A percentile compares a stretch with the other conserved stretches of the same genome.
Evolutionary conservation across 1,140 invertebrate genomes (phyloP).

Genomic region (fruit fly (Drosophila melanogaster)): Release_6_plus_ISO1_MT NT_033777.3:28089501-28090000

Average conservation of each 20-base stretch:
- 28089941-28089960: constrained; percentile 85
- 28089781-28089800: constrained; percentile 26
- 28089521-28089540: constrained; percentile 10
- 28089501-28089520: constrained; percentile 49
- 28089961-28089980: constrained; percentile 80
- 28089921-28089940: constrained; percentile 84
- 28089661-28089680: constrained; percentile 81
- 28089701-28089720: constrained; percentile 43
- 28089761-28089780: constrained; percentile 23
- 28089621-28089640: constrained; percentile 73
- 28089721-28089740: constrained; percentile 61
- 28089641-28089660: constrained; percentile 83
- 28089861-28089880: constrained; percentile 69
- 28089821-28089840: constrained; percentile 42
- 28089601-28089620: constrained; percentile 65
- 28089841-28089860: constrained; percentile 47
- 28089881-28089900: constrained; percentile 79
- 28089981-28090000: constrained; percentile 55
- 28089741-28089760: constrained; percentile 41
- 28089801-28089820: constrained; percentile 36
- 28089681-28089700: constrained; percentile 62
- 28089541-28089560: constrained; percentile 63
- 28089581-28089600: constrained; percentile 75
- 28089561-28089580: constrained; percentile 60
- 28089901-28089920: constrained; percentile 76